Base-by-base conservation (phyloP, 53 echinoderm and acorn worm species). In the Crossaster papposus region DNA sequence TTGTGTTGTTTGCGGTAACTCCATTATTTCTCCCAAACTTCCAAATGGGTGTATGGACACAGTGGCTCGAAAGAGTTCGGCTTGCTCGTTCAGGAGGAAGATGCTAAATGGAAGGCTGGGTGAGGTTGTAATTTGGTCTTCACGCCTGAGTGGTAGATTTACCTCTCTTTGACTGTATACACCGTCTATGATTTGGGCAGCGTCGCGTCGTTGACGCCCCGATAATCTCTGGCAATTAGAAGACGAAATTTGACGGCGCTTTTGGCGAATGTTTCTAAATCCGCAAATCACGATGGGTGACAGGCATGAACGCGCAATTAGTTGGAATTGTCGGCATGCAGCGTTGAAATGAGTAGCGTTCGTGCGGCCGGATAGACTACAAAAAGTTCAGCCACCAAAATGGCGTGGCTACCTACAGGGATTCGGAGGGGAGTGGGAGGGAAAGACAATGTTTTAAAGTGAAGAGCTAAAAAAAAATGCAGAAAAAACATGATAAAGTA, bases 1-100 rank as follows among this genome's bases (percentile, higher is more conserved):
- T 94, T 94, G 90, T 94, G 86, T 89, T 85, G 68, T n/a, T 65
- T 51, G 85, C 24, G 37, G 91, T 83, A 83, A 85, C 84, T 78
- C 91, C 85, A 91, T 84, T 85, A 91, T 84, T 77, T 75, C 77
- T 2, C 9, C 76, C 87, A 30, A 32, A 72, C 72, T 53, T 52
- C 37, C 52, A 84, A 65, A 72, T 72, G 77, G 34, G 58, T 29
- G 77, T 31, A 34, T 87, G 77, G 87, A 87, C 54, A 79, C 68
- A 36, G 91, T 71, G 33, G 65, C 51, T 79, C 85, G 79, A 91
- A 85, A 54, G 34, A 53, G 72, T 78, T 44, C 64, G 55, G 70
- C 79, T 64, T 91, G 85, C 12, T 51, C 75, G 34, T n/a, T 75
- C 51, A 72, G 70, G 90, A 63, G 90, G 90, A 83, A 80, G 74